Percentiles rank a stretch among this genome's conserved stretches.
These are phyloP conservation scores for Drosophila varians DNA, from an alignment of 1,140 invertebrate genomes.

Conservation along the genomic window DNA sequence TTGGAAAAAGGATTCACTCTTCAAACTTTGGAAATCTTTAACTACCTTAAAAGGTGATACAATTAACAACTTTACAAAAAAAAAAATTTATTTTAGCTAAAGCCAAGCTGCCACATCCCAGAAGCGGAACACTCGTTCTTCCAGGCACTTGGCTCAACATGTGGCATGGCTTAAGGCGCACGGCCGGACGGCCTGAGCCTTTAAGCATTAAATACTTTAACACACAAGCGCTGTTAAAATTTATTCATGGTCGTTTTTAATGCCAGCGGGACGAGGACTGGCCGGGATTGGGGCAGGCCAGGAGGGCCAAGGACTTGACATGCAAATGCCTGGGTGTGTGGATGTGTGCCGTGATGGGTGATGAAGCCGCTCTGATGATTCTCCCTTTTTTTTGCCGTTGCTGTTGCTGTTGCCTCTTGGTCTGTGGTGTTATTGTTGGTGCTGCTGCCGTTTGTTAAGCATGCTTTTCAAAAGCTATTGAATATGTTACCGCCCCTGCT, in stretches of 20 bases:
- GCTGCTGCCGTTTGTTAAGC: slow-evolving; percentile 60
- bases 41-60: not conserved
- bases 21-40: too few relatives aligned
- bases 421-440: slow-evolving; percentile 51
- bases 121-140: slow-evolving; percentile 39
- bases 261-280: slow-evolving; percentile 41
- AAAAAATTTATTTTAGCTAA: not conserved
- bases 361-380: slow-evolving; percentile 40
- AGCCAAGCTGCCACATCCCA: not conserved
- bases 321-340: slow-evolving; percentile 68
- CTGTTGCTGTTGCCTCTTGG: slow-evolving; percentile 34
- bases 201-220: slow-evolving; percentile 82
- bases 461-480: slow-evolving; percentile 78
- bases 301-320: slow-evolving; percentile 61
- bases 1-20: too few relatives aligned
- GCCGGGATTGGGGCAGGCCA: slow-evolving; percentile 7
- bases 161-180: slow-evolving; percentile 75
- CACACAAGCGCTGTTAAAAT: slow-evolving; percentile 80
- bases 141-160: slow-evolving; percentile 54
- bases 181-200: slow-evolving; percentile 72
- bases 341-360: slow-evolving; percentile 40
- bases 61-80: not conserved
- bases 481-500: slow-evolving; percentile 61
- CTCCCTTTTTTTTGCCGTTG: slow-evolving; percentile 46
- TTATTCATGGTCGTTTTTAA: slow-evolving; percentile 80